phyloP scores from a whole-genome alignment of 2,888 invertebrate genomes.

The Amphipyra berbera region DNA sequence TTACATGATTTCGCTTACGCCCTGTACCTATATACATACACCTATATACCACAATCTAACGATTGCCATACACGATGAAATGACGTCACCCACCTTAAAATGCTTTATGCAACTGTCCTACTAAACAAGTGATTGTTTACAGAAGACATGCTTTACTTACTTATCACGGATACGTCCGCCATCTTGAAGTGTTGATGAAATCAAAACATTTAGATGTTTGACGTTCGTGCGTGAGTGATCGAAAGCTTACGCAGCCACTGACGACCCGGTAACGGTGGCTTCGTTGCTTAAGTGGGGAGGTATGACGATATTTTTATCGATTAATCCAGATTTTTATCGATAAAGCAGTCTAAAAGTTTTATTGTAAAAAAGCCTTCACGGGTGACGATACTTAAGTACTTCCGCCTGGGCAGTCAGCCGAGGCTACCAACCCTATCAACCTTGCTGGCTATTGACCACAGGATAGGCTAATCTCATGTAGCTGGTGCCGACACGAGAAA shows the following conservation, averaged over 20 bases:
- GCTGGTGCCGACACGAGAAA: too few relatives aligned
- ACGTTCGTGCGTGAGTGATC: constrained; percentile 15
- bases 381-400: constrained; percentile 9
- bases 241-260: neutral
- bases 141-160: constrained; percentile 51
- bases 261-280: too few relatives aligned
- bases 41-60: constrained; percentile 23
- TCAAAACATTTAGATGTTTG: constrained; percentile 27
- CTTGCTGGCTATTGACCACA: too few relatives aligned
- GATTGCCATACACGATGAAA: constrained; percentile 2
- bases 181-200: constrained; percentile 44
- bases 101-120: constrained; percentile 49
- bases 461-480: too few relatives aligned
- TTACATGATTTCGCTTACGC: too few relatives aligned
- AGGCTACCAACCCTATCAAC: too few relatives aligned
- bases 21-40: too few relatives aligned
- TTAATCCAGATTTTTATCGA: constrained; percentile 4
- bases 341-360: neutral
- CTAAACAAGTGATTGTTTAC: constrained; percentile 42
- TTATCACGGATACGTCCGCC: constrained; percentile 22
- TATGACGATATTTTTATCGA: constrained; percentile 3
- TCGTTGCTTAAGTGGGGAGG: too few relatives aligned
- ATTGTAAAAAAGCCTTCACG: too few relatives aligned
- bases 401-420: too few relatives aligned
- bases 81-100: constrained; percentile 35